Percentiles rank a stretch among this genome's conserved stretches.
Conservation (phyloP, 2,888 invertebrate species). For the Himalopsyche tibetana region DNA sequence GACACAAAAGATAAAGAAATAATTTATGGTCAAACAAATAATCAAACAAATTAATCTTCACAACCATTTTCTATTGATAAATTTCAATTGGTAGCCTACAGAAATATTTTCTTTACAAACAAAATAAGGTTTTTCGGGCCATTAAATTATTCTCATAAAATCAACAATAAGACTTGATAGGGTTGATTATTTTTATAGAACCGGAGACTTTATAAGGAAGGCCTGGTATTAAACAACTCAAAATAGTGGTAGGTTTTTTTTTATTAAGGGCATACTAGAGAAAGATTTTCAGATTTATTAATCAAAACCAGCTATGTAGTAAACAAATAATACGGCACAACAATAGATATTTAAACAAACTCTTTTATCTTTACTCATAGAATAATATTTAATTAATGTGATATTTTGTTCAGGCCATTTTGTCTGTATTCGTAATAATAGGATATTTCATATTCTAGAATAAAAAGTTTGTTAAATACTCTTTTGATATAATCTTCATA, state of each 20-base stretch:
- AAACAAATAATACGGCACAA: constrained; percentile 28
- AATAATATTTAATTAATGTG: constrained; percentile 39
- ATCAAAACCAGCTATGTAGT: constrained; percentile 11
- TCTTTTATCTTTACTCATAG: constrained; percentile 44
- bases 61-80: too few relatives aligned
- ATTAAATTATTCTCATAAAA: too few relatives aligned
- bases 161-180: neutral
- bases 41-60: too few relatives aligned
- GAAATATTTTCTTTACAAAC: too few relatives aligned
- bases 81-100: too few relatives aligned
- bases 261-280: neutral
- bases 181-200: neutral
- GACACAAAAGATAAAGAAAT: too few relatives aligned
- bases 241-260: neutral
- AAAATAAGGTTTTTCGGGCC: too few relatives aligned
- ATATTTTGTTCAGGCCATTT: constrained; percentile 38
- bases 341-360: neutral
- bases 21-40: too few relatives aligned
- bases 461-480: constrained; percentile 37
- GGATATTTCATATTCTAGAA: constrained; percentile 15
- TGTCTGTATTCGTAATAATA: constrained; percentile 13
- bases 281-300: constrained; percentile 32
- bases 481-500: constrained; percentile 39
- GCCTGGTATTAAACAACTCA: neutral
- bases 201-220: neutral